Evolutionary conservation across 2,113 vertebrate genomes (phyloP).

Genomic region (Rhinoderma darwinii): DNA sequence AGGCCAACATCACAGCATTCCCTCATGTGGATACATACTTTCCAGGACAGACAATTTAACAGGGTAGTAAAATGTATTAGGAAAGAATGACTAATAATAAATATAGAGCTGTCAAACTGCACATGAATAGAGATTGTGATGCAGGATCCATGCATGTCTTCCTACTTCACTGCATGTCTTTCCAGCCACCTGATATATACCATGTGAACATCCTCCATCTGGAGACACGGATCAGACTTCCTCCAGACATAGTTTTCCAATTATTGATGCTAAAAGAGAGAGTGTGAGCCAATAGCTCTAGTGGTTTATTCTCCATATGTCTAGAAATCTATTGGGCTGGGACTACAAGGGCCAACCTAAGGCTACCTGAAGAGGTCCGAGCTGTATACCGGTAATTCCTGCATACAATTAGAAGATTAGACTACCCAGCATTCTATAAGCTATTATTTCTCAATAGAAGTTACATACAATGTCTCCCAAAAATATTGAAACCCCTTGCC

Average conservation of each 20-base stretch:
- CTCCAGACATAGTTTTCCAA: constrained; percentile 9
- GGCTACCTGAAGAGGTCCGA: too few relatives aligned
- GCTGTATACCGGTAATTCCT: too few relatives aligned
- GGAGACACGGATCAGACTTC: constrained; percentile 23
- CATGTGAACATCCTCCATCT: constrained; percentile 16
- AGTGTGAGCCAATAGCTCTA: not conserved
- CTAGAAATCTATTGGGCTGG: not conserved
- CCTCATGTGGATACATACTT: not conserved
- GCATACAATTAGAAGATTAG: too few relatives aligned
- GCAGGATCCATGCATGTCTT: not conserved
- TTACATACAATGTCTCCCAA: too few relatives aligned
- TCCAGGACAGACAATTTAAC: not conserved
- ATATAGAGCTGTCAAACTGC: not conserved
- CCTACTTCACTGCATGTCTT: constrained; percentile 17
- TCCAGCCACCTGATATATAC: constrained; percentile 18
- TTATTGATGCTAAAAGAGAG: constrained; percentile 39
- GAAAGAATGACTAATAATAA: not conserved
- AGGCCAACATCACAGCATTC: too few relatives aligned
- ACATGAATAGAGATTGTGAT: not conserved
- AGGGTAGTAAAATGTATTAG: not conserved
- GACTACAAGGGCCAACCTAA: not conserved
- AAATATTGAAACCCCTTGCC: too few relatives aligned
- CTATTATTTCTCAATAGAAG: too few relatives aligned
- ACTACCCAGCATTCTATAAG: too few relatives aligned
- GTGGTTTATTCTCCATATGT: not conserved